Evolutionary conservation across 2,797 vertebrate species (phyloP).

Genomic region (Cuculus canorus): DNA sequence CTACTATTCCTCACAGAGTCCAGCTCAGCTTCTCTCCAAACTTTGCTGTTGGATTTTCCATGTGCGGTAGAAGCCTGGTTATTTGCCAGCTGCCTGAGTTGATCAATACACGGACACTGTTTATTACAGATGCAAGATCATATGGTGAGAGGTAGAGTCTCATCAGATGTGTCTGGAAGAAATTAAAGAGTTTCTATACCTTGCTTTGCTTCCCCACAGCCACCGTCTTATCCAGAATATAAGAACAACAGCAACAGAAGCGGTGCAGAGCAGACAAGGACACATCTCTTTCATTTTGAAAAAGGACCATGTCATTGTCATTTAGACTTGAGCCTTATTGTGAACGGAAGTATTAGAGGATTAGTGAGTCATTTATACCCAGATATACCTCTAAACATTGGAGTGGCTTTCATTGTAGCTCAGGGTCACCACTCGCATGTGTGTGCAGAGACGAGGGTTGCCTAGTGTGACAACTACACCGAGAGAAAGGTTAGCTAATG

Average conservation of each 20-base stretch:
- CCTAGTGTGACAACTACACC: not conserved
- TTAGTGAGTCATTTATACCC: constrained; percentile 67
- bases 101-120: not conserved
- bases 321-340: constrained; percentile 51
- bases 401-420: constrained; percentile 23
- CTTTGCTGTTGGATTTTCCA: not conserved
- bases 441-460: not conserved
- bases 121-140: not conserved
- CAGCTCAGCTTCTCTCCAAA: not conserved
- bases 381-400: constrained; percentile 32
- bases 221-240: not conserved
- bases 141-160: not conserved
- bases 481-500: not conserved
- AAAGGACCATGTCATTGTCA: constrained; percentile 60
- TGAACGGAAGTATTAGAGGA: constrained; percentile 67
- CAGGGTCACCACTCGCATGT: not conserved
- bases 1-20: not conserved
- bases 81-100: not conserved
- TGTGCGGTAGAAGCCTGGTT: not conserved
- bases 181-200: not conserved
- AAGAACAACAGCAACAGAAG: not conserved
- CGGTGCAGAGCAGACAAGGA: not conserved
- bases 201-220: not conserved
- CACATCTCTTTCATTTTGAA: not conserved
- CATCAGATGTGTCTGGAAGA: not conserved